These are phyloP conservation scores for Chaetodon trifascialis DNA, from an alignment of 2,113 vertebrate species.

Conservation along the genomic window DNA sequence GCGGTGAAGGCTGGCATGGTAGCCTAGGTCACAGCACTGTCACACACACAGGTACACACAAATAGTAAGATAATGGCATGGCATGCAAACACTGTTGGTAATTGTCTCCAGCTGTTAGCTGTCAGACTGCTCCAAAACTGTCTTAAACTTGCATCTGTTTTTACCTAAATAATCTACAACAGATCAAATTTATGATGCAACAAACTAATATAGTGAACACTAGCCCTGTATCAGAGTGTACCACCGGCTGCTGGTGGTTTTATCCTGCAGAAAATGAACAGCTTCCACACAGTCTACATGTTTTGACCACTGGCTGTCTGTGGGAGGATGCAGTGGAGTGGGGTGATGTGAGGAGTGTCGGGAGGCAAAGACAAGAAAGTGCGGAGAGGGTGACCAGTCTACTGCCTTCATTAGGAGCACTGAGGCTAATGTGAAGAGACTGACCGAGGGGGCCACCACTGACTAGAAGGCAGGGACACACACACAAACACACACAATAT, in stretches of 20 bases:
- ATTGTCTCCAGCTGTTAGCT: too few relatives aligned
- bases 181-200: neutral
- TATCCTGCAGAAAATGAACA: conserved; percentile 1
- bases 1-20: conserved; percentile 96
- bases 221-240: too few relatives aligned
- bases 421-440: conserved; percentile 55
- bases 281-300: neutral
- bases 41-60: neutral
- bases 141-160: neutral
- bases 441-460: conserved; percentile 16
- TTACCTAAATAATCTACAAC: neutral
- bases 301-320: conserved; percentile 19
- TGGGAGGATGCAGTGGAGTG: neutral
- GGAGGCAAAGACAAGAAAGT: conserved; percentile 19
- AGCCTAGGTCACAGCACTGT: conserved; percentile 98
- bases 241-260: neutral
- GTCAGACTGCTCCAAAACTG: neutral
- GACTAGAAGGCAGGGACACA: neutral
- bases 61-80: neutral
- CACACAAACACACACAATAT: neutral
- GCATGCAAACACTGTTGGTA: neutral
- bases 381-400: neutral
- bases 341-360: neutral
- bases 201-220: neutral
- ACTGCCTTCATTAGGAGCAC: conserved; percentile 33